Base-by-base conservation (phyloP, 2,113 vertebrate genomes). In the Mustela lutreola region DNA sequence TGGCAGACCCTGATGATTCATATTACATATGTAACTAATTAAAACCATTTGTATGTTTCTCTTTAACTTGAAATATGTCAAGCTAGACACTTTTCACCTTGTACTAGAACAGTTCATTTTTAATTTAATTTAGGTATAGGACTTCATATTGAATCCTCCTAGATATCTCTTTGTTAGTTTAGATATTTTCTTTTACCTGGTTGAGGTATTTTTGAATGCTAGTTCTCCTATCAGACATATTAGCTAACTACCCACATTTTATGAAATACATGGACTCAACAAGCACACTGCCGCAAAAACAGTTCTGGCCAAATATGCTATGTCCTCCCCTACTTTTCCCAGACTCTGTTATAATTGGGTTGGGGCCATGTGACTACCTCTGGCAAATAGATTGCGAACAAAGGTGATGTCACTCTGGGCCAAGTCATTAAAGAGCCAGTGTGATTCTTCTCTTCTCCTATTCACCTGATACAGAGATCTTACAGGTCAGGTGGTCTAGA, bases 171-270 rank as follows among this genome's bases (percentile, higher is more conserved):
- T 83, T 91, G 39, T 82, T 93, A 26, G 24, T 67, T 91, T 82
- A 60, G 62, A 33, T 24, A 56, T 91, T 62, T 76, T 48, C 2
- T 93, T 81, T 56, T 11, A 92, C 31, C 8, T 73, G 50, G 28
- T 63, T 91, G 42, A 92, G 62, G 36, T 89, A 28, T 56, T 94
- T 97, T 95, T 87, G 1, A 94, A 71, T 83, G 33, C 26, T 45
- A 94, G 83, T 80, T 92, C 15, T 95, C 53, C 24, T 82, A n/a
- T 58, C 33, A 79, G 39, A 15, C n/a, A 84, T 71, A 28, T 78
- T 88, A 79, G 63, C 50, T 50, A 94, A 36, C 9, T 28, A 63
- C 45, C 14, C 42, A 48, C 50, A 19, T 87, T 71, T 83, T 31
- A 70, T 53, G 58, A 78, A 18, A 62, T 33, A 48, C 3, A 15